Evolutionary conservation across 2,888 invertebrate species (phyloP), one percentile per base, ranked within the genome.

Genomic region (Tetragonisca angustula): DNA sequence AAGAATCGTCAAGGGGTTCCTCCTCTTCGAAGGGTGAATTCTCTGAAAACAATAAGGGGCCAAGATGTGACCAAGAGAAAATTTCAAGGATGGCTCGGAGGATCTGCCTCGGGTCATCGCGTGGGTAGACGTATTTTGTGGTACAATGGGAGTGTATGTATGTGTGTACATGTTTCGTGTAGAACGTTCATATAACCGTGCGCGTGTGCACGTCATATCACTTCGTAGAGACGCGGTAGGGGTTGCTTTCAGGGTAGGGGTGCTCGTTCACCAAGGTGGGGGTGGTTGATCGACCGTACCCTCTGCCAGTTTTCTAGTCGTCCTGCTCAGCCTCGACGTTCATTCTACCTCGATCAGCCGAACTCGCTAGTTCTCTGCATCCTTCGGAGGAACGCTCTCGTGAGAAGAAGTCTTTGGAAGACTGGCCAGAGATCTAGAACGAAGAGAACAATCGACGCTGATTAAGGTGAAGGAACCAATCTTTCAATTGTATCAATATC

Each of bases 241-340:
- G 79, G 74, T 70, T 68, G 72, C n/a, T 75, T 62, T 50, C 79
- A 65, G 77, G 76, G 72, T 79, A 64, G 83, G 86, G 83, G 83
- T 76, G 79, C 67, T 64, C 74, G 89, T 80, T 80, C 78, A 73
- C 52, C 36, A 70, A 74, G 81, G 84, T 83, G 87, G 89, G 89
- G 90, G 86, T 90, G 86, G 90, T 88, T 89, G 90, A 90, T 90
- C 90, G 90, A 90, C 90, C 90, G 90, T 89, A 84, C 85, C 84
- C 85, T 67, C 87, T 76, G 72, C 80, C 79, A 84, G 83, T 90
- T 86, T 89, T 87, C 90, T 85, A 86, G 86, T 83, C 89, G 86
- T 89, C 87, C 90, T 85, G 86, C 76, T 79, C 83, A 81, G 86
- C 85, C 72, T 86, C 86, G 82, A 89, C 89, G 84, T 82, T 89